These are phyloP conservation scores for Sycophaga agraensis DNA, from an alignment of 1,140 invertebrate genomes.

Conservation along the genomic window DNA sequence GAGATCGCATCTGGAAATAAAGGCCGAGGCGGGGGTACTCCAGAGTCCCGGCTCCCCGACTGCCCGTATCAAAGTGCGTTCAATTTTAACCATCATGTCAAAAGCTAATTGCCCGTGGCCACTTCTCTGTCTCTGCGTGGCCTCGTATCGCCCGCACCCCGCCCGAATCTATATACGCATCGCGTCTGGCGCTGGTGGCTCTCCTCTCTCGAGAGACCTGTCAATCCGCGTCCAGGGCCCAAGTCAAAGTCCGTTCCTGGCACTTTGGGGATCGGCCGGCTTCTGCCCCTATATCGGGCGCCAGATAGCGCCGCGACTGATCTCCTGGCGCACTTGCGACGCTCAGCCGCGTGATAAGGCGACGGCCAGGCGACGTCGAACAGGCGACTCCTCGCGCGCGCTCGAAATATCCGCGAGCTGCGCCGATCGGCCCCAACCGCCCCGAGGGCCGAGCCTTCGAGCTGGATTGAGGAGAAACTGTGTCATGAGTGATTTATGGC, in stretches of 20 bases:
- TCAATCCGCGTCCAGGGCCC: conserved; percentile 45
- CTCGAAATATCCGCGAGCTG: conserved; percentile 22
- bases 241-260: not conserved
- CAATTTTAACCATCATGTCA: conserved; percentile 15
- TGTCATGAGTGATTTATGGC: conserved; percentile 23
- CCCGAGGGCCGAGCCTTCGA: no score
- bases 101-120: conserved; percentile 17
- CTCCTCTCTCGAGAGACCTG: conserved; percentile 47
- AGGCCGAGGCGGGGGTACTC: no score
- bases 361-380: no score
- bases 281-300: no score
- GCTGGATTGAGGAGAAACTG: conserved; percentile 11
- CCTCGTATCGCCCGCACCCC: not conserved
- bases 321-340: no score
- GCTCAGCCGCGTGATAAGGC: conserved; percentile 26
- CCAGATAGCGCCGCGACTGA: not conserved
- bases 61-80: conserved; percentile 15
- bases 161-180: not conserved
- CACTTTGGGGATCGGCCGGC: no score
- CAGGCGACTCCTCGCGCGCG: no score
- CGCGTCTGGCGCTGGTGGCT: conserved; percentile 30
- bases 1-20: no score
- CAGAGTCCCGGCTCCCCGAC: no score
- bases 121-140: conserved; percentile 13
- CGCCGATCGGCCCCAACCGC: no score